Percentiles rank a stretch among this genome's conserved stretches.
phyloP scores from a whole-genome alignment of 2,888 invertebrate species.

The Acleris holmiana region DNA sequence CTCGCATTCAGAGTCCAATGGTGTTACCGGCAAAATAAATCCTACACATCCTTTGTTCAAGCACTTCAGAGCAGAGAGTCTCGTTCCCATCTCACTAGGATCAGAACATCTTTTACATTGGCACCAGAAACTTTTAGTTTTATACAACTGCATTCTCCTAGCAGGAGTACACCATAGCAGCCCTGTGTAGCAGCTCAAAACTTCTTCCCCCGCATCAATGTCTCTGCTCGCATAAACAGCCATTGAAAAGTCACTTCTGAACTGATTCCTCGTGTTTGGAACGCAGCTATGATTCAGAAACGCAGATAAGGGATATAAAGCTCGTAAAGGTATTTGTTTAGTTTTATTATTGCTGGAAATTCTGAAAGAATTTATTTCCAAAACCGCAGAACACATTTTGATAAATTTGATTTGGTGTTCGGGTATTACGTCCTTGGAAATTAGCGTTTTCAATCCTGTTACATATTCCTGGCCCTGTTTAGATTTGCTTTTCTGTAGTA shows the following conservation, averaged over 20 bases:
- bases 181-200: constrained; percentile 87
- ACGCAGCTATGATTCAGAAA: constrained; percentile 88
- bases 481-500: constrained; percentile 69
- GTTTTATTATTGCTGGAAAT: constrained; percentile 60
- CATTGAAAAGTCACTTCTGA: constrained; percentile 81
- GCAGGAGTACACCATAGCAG: constrained; percentile 87
- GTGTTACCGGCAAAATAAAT: constrained; percentile 78
- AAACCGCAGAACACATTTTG: constrained; percentile 75
- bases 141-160: constrained; percentile 84
- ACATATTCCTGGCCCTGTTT: constrained; percentile 51
- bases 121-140: constrained; percentile 88
- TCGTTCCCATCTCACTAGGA: constrained; percentile 85
- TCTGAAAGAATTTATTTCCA: constrained; percentile 88
- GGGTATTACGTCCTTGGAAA: constrained; percentile 68
- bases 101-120: constrained; percentile 86
- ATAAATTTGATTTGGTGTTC: constrained; percentile 81
- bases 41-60: constrained; percentile 79
- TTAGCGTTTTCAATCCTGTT: constrained; percentile 79
- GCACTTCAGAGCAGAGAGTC: constrained; percentile 82
- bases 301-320: constrained; percentile 86
- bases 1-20: constrained; percentile 68
- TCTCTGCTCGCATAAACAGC: constrained; percentile 82
- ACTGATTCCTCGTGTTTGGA: constrained; percentile 87
- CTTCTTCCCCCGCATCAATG: constrained; percentile 85
- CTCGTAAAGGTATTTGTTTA: constrained; percentile 77